A percentile compares a stretch with the other conserved stretches of the same genome.
Evolutionary conservation across 37 sponge, comb jelly and placozoan genomes (phyloP).

Genomic region (Spongilla lacustris): DNA sequence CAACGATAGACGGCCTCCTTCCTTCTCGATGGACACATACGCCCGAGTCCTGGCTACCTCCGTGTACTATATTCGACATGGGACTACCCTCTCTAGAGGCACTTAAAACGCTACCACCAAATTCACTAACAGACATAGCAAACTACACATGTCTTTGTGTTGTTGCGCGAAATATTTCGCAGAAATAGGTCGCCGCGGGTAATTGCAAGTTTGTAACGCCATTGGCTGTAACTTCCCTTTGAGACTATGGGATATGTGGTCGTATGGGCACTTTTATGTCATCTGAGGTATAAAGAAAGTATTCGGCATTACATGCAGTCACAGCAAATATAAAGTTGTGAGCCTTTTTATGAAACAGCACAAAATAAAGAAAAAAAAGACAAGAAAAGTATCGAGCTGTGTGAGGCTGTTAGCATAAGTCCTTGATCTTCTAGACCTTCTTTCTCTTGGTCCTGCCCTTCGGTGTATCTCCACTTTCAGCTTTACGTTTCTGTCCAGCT

Average conservation of each 20-base stretch:
- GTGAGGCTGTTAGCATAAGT: not conserved
- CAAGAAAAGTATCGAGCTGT: not conserved
- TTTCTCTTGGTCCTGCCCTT: conserved; percentile 62
- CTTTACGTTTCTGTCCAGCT: conserved; percentile 70
- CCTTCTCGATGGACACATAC: not conserved
- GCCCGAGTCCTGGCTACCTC: not conserved
- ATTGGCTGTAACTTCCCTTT: not conserved
- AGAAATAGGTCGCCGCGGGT: conserved; percentile 5
- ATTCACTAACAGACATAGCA: conserved; percentile 1
- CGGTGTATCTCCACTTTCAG: conserved; percentile 31
- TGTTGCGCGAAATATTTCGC: conserved; percentile 15
- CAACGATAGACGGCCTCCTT: conserved; percentile 54
- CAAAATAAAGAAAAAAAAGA: not conserved
- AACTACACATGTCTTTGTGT: not conserved
- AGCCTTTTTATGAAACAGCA: not conserved
- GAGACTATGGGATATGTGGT: not conserved
- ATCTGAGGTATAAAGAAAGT: not conserved
- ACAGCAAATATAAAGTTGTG: not conserved
- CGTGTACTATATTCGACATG: not conserved
- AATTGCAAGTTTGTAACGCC: not conserved
- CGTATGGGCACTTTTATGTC: not conserved
- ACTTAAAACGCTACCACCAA: not conserved
- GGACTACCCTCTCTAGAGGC: not conserved
- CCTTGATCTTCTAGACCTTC: conserved; percentile 24
- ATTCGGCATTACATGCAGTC: not conserved